Conservation (phyloP, 2,888 invertebrate species). For the Orthosia incerta region DNA sequence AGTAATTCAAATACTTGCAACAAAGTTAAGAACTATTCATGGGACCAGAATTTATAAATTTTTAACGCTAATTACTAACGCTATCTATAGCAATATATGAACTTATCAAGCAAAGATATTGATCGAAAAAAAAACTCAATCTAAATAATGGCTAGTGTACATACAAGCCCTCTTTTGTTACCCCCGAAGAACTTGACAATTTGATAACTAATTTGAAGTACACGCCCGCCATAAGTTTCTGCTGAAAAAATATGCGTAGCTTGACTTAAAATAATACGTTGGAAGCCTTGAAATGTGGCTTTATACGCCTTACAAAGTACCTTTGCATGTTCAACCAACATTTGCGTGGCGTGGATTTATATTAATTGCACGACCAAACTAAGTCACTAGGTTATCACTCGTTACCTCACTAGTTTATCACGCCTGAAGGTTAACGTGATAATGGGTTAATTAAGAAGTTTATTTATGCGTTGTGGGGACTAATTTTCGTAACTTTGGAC, state of each 20-base stretch:
- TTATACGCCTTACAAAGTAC: constrained; percentile 9
- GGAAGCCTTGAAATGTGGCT: background rate
- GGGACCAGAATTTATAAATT: too few species aligned
- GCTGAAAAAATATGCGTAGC: constrained; percentile 34
- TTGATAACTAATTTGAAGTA: constrained; percentile 9
- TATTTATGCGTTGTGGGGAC: background rate
- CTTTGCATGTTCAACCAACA: constrained; percentile 48
- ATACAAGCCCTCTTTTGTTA: constrained; percentile 2
- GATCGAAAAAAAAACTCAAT: background rate
- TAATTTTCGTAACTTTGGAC: background rate
- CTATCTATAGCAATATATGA: background rate
- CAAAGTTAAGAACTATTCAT: too few species aligned
- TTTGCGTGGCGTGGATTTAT: constrained; percentile 41
- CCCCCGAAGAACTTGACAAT: background rate
- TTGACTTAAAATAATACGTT: constrained; percentile 24
- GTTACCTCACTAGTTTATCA: constrained; percentile 49
- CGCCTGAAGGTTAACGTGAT: constrained; percentile 1
- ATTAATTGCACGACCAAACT: constrained; percentile 24
- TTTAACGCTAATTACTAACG: too few species aligned
- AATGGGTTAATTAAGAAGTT: background rate
- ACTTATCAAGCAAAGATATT: background rate
- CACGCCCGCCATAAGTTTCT: constrained; percentile 11
- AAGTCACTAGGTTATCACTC: constrained; percentile 51
- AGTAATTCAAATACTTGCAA: constrained; percentile 53
- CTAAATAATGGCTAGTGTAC: constrained; percentile 7